Base-by-base conservation (phyloP, 2,888 invertebrate genomes). In the Calameuta pallipes region DNA sequence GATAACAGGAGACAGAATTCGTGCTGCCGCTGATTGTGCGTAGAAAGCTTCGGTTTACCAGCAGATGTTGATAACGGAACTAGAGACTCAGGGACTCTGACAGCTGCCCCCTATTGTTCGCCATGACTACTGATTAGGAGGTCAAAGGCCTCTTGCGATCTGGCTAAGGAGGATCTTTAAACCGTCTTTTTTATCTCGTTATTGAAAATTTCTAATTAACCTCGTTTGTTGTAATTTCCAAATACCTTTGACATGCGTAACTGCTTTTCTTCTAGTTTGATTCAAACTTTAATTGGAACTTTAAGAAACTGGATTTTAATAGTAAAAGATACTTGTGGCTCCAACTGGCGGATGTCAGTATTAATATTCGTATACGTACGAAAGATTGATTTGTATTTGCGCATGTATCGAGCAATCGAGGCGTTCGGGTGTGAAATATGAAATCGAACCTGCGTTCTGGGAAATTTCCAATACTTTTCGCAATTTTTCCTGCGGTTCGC, bases 61-160 rank as follows among this genome's bases (percentile, higher is more conserved):
- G 85, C 88, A 88, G 88, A 88, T 88, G 88, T 85, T 89, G 88
- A 89, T 89, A 88, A 89, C 82, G 83, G 81, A 56, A 33, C 34
- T 74, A 74, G 13, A 34, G 74, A 73, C 81, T 81, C 82, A 83
- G 82, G 82, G 82, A 82, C 77, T 77, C 79, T 85, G 85, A 84
- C 87, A 88, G 86, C 89, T 87, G 87, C 83, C 86, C 78, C 87
- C 83, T 84, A 85, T 88, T 87, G 84, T 88, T 87, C 85, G 85
- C 15, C 56, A 71, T 30, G 70, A 35, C 36, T 71, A 76, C 80
- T 85, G 82, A 87, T 86, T 82, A 85, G 83, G 71, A 81, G 88
- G 89, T 87, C 87, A 88, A 89, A 87, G 85, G 82, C 87, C 88
- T 83, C 81, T 83, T 81, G 80, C 80, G 33, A 71, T 31, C 34